phyloP scores from a whole-genome alignment of 2,797 vertebrate genomes.

The Sebastes melanostomus region DNA sequence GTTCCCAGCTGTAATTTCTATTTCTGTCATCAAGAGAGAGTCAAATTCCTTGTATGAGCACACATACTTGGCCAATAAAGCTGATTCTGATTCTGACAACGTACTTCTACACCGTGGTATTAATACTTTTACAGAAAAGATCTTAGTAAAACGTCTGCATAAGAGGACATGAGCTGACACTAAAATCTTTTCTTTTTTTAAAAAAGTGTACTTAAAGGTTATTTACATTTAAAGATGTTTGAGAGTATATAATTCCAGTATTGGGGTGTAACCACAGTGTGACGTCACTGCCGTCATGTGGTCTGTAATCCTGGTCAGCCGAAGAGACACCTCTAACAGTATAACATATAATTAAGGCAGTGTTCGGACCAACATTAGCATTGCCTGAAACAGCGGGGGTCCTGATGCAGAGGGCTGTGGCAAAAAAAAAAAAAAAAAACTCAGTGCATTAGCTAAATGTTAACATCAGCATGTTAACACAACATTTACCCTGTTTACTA shows the following conservation, averaged over 20 bases:
- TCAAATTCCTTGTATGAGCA: no score
- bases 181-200: not conserved
- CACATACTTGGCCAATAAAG: no score
- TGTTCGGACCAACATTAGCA: not conserved
- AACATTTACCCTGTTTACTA: not conserved
- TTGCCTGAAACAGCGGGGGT: not conserved
- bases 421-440: not conserved
- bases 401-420: not conserved
- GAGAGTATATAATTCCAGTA: not conserved
- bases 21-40: not conserved
- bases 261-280: not conserved
- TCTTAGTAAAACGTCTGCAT: not conserved
- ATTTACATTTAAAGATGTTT: not conserved
- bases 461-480: not conserved
- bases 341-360: not conserved
- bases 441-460: not conserved
- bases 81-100: no score
- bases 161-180: not conserved
- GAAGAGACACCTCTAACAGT: not conserved
- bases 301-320: conserved; percentile 11
- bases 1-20: not conserved
- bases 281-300: conserved; percentile 5
- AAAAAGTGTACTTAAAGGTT: not conserved
- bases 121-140: not conserved
- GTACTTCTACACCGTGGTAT: not conserved